Percentiles rank a stretch among this genome's conserved stretches.
Conservation (phyloP, 1,140 invertebrate species). For the Chelonus insularis region DNA sequence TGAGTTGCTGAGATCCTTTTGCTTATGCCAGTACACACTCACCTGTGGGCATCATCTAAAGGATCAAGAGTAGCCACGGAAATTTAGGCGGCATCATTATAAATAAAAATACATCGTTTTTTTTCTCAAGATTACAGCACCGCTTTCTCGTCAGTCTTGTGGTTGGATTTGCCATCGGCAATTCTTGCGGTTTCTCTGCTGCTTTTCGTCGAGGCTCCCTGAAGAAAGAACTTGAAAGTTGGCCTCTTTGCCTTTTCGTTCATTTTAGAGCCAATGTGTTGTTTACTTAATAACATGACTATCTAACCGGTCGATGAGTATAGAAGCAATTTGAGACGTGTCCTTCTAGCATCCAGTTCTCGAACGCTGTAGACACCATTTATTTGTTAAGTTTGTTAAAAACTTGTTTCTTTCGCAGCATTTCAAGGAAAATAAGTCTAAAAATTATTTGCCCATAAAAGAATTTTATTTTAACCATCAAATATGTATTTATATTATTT, state of each 20-base stretch:
- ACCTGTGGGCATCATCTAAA: conserved; percentile 1
- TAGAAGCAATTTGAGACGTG: conserved; percentile 2
- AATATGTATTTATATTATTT: too few relatives aligned
- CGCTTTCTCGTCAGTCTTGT: not conserved
- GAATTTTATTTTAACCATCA: too few relatives aligned
- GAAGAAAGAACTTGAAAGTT: not conserved
- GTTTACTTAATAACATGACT: conserved; percentile 28
- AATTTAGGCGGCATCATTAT: not conserved
- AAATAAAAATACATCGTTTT: conserved; percentile 1
- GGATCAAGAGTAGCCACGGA: not conserved
- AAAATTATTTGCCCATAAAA: too few relatives aligned
- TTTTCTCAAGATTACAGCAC: too few relatives aligned
- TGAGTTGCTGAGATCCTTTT: not conserved
- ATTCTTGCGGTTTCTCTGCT: conserved; percentile 18
- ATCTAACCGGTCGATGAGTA: conserved; percentile 13
- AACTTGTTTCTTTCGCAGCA: not conserved
- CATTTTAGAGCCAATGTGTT: conserved; percentile 23
- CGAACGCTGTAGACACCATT: not conserved
- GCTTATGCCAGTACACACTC: not conserved
- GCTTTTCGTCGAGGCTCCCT: not conserved
- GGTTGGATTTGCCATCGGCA: not conserved
- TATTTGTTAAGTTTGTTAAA: not conserved
- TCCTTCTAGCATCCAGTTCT: conserved; percentile 12
- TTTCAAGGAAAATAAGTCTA: too few relatives aligned
- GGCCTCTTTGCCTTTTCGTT: conserved; percentile 9